A percentile compares a stretch with the other conserved stretches of the same genome.
Conservation (phyloP, 2,888 invertebrate species). For the Agrotis clavis region DNA sequence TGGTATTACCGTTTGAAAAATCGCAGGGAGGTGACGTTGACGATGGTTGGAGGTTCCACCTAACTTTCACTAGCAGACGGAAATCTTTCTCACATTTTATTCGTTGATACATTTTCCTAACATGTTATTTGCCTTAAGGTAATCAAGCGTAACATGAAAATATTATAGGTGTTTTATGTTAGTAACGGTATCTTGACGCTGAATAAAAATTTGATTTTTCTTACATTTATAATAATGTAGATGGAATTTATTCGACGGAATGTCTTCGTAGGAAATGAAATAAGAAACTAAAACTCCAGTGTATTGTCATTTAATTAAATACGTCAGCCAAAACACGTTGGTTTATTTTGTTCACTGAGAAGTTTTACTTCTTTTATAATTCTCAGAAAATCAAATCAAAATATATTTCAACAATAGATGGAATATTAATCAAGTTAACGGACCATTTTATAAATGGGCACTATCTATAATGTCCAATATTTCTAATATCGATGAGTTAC, state of each 20-base stretch:
- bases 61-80: conserved; percentile 49
- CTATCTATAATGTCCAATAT: conserved; percentile 57
- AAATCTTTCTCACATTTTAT: conserved; percentile 52
- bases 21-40: conserved; percentile 66
- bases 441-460: conserved; percentile 42
- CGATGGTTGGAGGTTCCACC: conserved; percentile 48
- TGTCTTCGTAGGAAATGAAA: too few species aligned
- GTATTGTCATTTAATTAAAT: too few species aligned
- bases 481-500: conserved; percentile 56
- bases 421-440: conserved; percentile 47
- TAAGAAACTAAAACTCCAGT: too few species aligned
- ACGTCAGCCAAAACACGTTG: background rate
- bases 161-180: conserved; percentile 37
- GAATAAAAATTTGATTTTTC: conserved; percentile 21
- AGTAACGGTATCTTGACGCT: conserved; percentile 25
- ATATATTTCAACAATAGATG: conserved; percentile 33
- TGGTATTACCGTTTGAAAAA: conserved; percentile 75
- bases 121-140: conserved; percentile 61
- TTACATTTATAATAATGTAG: conserved; percentile 4
- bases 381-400: conserved; percentile 35
- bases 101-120: conserved; percentile 57
- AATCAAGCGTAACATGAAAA: conserved; percentile 51
- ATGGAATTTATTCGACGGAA: too few species aligned
- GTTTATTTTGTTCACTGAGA: background rate
- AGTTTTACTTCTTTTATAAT: conserved; percentile 12